Evolutionary conservation across 2,797 vertebrate genomes (phyloP).

Genomic region (Acrocephalus scirpaceus): DNA sequence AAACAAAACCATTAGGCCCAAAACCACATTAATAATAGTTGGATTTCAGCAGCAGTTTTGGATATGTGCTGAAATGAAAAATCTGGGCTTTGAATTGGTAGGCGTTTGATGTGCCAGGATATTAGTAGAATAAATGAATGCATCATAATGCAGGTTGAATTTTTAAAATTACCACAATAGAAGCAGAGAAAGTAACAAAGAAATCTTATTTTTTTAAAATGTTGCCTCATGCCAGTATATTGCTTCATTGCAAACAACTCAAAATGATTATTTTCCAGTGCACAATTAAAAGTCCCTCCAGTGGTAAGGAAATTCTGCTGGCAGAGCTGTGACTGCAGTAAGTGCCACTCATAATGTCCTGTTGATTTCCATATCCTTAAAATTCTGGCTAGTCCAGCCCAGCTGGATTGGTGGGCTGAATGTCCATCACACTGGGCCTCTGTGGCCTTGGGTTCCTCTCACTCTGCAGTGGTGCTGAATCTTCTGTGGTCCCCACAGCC

Average conservation of each 20-base stretch:
- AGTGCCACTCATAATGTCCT: not conserved
- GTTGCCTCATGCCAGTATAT: not conserved
- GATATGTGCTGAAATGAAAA: not conserved
- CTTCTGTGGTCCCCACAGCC: not conserved
- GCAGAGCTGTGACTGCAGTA: not conserved
- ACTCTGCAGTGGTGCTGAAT: rapidly evolving
- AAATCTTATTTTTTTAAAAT: not conserved
- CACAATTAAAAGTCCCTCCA: not conserved
- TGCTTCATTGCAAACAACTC: not conserved
- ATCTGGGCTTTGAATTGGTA: not conserved
- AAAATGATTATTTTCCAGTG: not conserved
- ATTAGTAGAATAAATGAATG: not conserved
- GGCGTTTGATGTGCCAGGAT: not conserved
- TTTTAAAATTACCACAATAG: not conserved
- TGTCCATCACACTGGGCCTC: not conserved
- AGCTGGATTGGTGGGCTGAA: not conserved
- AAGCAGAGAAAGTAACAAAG: not conserved
- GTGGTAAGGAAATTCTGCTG: not conserved
- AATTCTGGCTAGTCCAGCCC: not conserved
- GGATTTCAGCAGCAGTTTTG: not conserved
- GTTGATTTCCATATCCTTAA: not conserved
- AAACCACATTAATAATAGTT: not conserved
- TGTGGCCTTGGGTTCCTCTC: not conserved
- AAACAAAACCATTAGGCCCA: not conserved
- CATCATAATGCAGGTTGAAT: not conserved